These are phyloP conservation scores for Sminthopsis crassicaudata DNA, from an alignment of 2,113 vertebrate species.

Conservation along the genomic window DNA sequence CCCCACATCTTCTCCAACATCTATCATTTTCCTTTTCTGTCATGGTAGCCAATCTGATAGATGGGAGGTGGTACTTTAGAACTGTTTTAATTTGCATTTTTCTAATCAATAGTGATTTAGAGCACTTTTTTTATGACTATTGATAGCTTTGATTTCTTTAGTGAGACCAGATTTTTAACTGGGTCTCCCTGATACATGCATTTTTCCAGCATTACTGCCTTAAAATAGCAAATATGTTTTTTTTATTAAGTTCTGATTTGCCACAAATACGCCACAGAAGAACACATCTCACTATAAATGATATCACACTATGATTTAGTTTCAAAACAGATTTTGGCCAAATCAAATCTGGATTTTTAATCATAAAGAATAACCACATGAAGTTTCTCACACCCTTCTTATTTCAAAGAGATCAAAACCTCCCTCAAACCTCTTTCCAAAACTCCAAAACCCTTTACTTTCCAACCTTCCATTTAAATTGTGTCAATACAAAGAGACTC, in stretches of 20 bases:
- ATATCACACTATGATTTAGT: neutral
- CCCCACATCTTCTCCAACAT: neutral
- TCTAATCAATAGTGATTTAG: no score
- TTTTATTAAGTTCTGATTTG: neutral
- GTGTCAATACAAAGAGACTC: neutral
- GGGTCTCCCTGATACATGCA: no score
- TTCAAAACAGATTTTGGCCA: neutral
- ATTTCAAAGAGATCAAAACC: neutral
- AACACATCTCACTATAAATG: neutral
- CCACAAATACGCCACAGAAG: neutral
- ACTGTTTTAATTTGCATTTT: no score
- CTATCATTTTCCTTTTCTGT: neutral
- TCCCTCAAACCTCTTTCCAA: neutral
- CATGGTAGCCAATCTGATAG: neutral
- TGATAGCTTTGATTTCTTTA: no score
- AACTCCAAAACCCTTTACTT: neutral
- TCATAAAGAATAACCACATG: neutral
- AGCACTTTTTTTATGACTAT: no score
- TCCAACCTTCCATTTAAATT: neutral
- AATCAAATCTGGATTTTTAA: neutral
- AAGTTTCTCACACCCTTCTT: neutral
- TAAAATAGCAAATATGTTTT: neutral
- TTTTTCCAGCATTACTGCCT: no score
- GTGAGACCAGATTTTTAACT: no score
- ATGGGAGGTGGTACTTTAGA: neutral